Base-by-base conservation (phyloP, 2,113 vertebrate genomes). In the Oxyruncus cristatus region DNA sequence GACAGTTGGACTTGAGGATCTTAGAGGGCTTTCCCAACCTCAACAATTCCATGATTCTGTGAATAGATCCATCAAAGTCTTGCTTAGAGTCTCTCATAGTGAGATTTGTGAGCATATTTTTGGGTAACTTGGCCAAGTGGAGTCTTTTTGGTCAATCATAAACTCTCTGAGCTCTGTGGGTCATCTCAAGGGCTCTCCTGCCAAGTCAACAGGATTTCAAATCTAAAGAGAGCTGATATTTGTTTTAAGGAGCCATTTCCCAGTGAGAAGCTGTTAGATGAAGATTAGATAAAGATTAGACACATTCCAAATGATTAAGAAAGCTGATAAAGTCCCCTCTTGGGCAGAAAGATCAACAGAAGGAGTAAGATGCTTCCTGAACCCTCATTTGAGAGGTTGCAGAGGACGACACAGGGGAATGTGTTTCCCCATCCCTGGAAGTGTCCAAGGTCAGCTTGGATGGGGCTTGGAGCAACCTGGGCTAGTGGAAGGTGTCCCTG, bases 21-120 rank as follows among this genome's bases (percentile, higher is more conserved):
- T 28, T 8, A 24, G 19, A 39, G 44, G 49, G 28, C 27, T 42
- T 44, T 32, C 66, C 33, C 52, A 9, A 3, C 19, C 35, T 21
- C 7, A 82, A 28, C 9, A 49, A n/a, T 53, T 13, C 21, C 2
- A 17, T 3, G 22, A 35, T 37, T 66, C 30, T 15, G 7, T 28
- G 23, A 20, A 37, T 5, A 23, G 47, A 32, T 49, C 49, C 42
- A 9, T 44, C 47, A 50, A 35, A 93, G 52, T 39, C 2, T 0
- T 27, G 28, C 26, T 28, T 53, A 26, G 26, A 47, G 22, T 13
- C 12, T n/a, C 12, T 63, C 35, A 4, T 5, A 11, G 47, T 24
- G 47, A 49, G 35, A 12, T 46, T 30, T 46, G 22, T 10, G 22
- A 71, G 15, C 0, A 0, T 3, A 4, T 27, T 58, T 71, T 8